Base-by-base conservation (phyloP, 37 sponge, comb jelly and placozoan species). In the Hexactinellida sp. region DNA sequence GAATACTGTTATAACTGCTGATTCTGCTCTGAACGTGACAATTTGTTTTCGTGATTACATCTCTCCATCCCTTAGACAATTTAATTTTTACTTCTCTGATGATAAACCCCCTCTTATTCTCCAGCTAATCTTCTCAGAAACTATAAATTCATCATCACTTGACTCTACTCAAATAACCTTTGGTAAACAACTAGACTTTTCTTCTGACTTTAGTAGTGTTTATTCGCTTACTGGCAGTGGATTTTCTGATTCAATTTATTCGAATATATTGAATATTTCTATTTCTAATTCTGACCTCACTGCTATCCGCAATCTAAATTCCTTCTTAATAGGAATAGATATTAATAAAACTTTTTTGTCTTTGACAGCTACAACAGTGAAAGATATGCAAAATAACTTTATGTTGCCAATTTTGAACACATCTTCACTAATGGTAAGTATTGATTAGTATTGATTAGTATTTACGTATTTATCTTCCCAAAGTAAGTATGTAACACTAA, bases 81-180 rank as follows among this genome's bases (percentile, higher is more conserved):
- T 95, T 87, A 92, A 92, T 82, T 86, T 95, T 36, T 83, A 83
- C 25, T 86, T 93, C 1, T 37, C 34, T 0, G 82, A 54, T 52
- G 87, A 89, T 13, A 83, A 85, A 10, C 37, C 85, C 1, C 54
- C 86, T 37, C 85, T 95, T 0, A 36, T 92, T 1, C 39, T 95
- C 37, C 92, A 95, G 83, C 82, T 95, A 82, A 24, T 91, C 16
- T 95, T 95, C 84, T 90, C 91, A 47, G 96, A 95, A 76, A 95
- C 96, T 28, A 92, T 95, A 7, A 90, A 92, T 88, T 87, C 92
- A 36, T 88, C 86, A 32, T 88, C 91, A 37, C 24, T 95, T 0
- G 84, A 90, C 63, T 88, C 91, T 0, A 92, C 89, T n/a, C 55
- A 71, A 0, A 82, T 95, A 36, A 87, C 83, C 1, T 90, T 95